Base-by-base conservation (phyloP, 2,888 invertebrate genomes). In the Plagodis pulveraria region DNA sequence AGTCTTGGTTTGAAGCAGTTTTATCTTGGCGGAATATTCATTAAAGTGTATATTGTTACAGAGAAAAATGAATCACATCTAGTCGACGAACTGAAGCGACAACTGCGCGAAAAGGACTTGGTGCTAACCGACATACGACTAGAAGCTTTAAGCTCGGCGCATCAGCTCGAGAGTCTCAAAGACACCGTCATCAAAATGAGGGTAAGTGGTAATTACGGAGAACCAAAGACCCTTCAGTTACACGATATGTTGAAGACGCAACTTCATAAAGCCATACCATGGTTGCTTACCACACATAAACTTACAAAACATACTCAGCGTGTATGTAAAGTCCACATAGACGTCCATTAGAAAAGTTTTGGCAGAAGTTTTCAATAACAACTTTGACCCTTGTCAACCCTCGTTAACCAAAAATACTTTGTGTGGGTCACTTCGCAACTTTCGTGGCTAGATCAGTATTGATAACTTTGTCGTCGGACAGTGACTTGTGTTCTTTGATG, bases 161-260 rank as follows among this genome's bases (percentile, higher is more conserved):
- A 99, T 86, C 99, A 99, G 86, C 93, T 99, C 56, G 99, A 99
- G 86, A 98, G 97, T 72, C 94, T 99, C 22, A 97, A 98, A 84
- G 99, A 99, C 81, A 98, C 98, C 51, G 98, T 99, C 79, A 98
- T 97, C 86, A 98, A 98, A 89, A 98, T 99, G 98, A 96, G 98
- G 93, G 97, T 97, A 89, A 86, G 94, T 87, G n/a, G 35, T n/a
- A 35, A 10, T 7, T 33, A 50, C 43, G 5, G 9, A 38, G 7
- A 38, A 38, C 38, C 9, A 38, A 38, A 1, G 5, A 38, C 38
- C 9, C 38, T 1, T 38, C 38, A 38, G 5, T 1, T 9, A 2
- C 1, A 38, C 38, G 38, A 38, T 4, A 22, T 22, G 22, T 22
- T 22, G 22, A 22, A 22, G 22, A 22, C 22, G 22, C 22, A 2